These are phyloP conservation scores for Tetanocera ferruginea DNA, from an alignment of 2,888 invertebrate species.

Conservation along the genomic window DNA sequence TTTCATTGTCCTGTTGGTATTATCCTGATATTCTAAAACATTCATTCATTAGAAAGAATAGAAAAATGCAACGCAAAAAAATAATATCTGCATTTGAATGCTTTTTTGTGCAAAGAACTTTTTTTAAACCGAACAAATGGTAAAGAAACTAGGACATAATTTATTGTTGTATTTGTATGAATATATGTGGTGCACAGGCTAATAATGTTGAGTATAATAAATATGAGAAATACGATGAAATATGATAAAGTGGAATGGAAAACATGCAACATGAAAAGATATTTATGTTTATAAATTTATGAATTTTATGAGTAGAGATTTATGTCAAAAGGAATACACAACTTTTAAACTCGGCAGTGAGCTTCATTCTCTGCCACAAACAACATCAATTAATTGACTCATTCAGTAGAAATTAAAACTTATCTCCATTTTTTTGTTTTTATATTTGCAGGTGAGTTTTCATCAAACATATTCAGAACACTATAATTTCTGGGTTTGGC, in stretches of 20 bases:
- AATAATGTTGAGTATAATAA: conserved; percentile 21
- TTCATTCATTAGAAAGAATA: background rate
- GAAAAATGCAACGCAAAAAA: too few relatives aligned
- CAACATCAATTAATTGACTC: conserved; percentile 36
- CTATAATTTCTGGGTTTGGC: background rate
- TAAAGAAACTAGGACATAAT: conserved; percentile 28
- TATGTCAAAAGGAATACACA: background rate
- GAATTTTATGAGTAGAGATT: background rate
- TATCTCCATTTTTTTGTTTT: background rate
- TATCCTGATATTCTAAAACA: background rate
- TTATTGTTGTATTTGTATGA: conserved; percentile 13
- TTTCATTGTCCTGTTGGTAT: background rate
- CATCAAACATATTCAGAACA: background rate
- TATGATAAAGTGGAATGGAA: background rate
- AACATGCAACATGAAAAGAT: background rate
- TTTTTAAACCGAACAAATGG: background rate
- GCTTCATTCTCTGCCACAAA: background rate
- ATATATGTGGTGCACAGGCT: conserved; percentile 9
- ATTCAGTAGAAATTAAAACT: conserved; percentile 31
- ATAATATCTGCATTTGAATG: too few relatives aligned
- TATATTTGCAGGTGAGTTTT: conserved; percentile 42
- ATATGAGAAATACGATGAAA: conserved; percentile 8
- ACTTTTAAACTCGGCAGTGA: background rate
- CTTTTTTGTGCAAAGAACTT: too few relatives aligned
- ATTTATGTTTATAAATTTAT: background rate